phyloP scores from a whole-genome alignment of 2,113 vertebrate species.

The Kryptolebias marmoratus region DNA sequence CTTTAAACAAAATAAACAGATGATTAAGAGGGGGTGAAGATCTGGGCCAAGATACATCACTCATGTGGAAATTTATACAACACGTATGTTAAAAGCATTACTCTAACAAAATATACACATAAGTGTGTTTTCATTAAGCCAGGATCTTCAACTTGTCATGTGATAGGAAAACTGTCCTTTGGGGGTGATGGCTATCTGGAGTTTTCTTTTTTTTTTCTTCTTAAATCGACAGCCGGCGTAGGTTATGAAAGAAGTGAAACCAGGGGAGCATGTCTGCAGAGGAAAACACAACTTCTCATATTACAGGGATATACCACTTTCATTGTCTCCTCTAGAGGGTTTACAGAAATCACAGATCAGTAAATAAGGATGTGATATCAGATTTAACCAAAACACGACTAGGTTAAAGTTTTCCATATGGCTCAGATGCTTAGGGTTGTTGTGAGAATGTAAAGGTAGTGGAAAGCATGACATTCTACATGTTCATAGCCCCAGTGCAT shows the following conservation, averaged over 20 bases:
- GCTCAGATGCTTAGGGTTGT: neutral
- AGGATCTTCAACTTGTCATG: constrained; percentile 10
- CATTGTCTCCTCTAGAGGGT: constrained; percentile 44
- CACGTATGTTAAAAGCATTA: constrained; percentile 17
- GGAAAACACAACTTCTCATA: constrained; percentile 55
- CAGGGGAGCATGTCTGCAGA: constrained; percentile 36
- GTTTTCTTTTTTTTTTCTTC: constrained; percentile 8
- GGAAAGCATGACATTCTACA: neutral
- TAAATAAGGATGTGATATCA: constrained; percentile 41
- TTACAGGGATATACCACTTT: constrained; percentile 36
- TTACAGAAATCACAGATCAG: constrained; percentile 13
- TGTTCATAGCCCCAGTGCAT: neutral
- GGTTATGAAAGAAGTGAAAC: constrained; percentile 57
- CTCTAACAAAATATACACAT: neutral
- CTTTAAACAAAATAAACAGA: constrained; percentile 56
- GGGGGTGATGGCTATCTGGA: constrained; percentile 13
- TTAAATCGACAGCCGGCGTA: constrained; percentile 21
- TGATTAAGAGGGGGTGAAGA: constrained; percentile 19
- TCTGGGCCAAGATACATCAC: constrained; percentile 24
- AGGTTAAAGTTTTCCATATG: neutral
- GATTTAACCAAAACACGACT: neutral
- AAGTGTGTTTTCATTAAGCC: constrained; percentile 24
- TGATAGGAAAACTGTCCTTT: constrained; percentile 14
- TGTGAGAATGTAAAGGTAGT: neutral
- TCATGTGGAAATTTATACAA: constrained; percentile 16